Conservation (phyloP, 1,140 invertebrate species). For the Tetragnatha versicolor region DNA sequence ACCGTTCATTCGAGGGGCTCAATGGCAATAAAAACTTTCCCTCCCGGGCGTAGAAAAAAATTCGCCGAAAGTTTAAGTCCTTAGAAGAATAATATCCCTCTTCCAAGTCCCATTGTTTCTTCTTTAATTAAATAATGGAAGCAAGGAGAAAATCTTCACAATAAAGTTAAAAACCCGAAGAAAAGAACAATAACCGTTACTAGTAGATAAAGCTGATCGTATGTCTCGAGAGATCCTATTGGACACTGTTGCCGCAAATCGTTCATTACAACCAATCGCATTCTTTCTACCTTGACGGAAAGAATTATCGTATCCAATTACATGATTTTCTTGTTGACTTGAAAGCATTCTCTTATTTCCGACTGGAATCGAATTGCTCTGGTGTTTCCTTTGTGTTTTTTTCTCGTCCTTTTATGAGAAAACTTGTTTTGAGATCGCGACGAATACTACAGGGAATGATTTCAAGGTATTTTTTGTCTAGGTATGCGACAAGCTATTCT, state of each 20-base stretch:
- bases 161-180: neutral
- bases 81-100: slow-evolving; percentile 17
- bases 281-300: slow-evolving; percentile 24
- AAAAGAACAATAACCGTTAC: slow-evolving; percentile 33
- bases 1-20: neutral
- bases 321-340: slow-evolving; percentile 45
- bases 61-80: slow-evolving; percentile 9
- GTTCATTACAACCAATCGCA: slow-evolving; percentile 37
- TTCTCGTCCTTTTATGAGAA: neutral
- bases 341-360: slow-evolving; percentile 19
- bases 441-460: neutral
- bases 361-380: neutral
- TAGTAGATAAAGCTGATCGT: slow-evolving; percentile 10
- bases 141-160: neutral
- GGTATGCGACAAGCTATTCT: neutral
- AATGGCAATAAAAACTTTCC: neutral
- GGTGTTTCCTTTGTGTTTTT: neutral
- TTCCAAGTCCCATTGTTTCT: neutral
- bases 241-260: slow-evolving; percentile 38
- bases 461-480: neutral
- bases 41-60: neutral
- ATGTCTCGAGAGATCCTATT: slow-evolving; percentile 31
- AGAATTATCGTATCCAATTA: slow-evolving; percentile 52
- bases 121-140: slow-evolving; percentile 43
- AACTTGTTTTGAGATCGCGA: neutral